A percentile compares a stretch with the other conserved stretches of the same genome.
Conservation (phyloP, 2,888 invertebrate species). For the Pseudococcus longispinus region DNA sequence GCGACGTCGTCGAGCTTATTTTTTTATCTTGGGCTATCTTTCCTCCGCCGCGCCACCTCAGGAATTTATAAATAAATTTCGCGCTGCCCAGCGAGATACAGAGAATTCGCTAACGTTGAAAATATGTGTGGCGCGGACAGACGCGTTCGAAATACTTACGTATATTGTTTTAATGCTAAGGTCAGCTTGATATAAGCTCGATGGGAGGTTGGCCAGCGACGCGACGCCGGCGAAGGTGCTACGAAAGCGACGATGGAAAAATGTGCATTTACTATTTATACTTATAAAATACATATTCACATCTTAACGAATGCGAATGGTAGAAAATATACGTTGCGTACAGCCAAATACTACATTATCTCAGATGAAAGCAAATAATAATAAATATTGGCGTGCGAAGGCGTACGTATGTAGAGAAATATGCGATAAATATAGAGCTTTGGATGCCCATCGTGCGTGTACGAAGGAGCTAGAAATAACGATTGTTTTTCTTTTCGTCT, state of each 20-base stretch:
- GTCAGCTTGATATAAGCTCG: background rate
- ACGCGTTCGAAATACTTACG: background rate
- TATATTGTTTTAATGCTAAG: constrained; percentile 4
- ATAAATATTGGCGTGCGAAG: constrained; percentile 6
- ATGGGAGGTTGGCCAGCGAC: too few species aligned
- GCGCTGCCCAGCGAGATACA: background rate
- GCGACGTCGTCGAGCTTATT: background rate
- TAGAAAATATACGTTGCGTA: background rate
- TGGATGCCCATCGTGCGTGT: background rate
- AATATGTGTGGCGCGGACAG: too few species aligned
- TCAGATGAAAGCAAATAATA: background rate
- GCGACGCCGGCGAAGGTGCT: background rate
- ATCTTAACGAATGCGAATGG: background rate
- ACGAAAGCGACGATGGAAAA: background rate
- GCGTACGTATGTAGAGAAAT: background rate
- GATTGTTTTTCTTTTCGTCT: background rate
- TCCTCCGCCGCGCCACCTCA: background rate
- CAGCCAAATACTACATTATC: constrained; percentile 10
- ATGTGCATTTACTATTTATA: constrained; percentile 15
- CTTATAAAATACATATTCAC: background rate
- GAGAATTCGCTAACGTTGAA: constrained; percentile 12
- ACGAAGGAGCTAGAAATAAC: too few species aligned
- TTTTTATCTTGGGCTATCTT: background rate
- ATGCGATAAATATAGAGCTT: background rate
- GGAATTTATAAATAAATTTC: constrained; percentile 13